phyloP scores from a whole-genome alignment of 1,140 invertebrate genomes.

The Atta colombica region DNA sequence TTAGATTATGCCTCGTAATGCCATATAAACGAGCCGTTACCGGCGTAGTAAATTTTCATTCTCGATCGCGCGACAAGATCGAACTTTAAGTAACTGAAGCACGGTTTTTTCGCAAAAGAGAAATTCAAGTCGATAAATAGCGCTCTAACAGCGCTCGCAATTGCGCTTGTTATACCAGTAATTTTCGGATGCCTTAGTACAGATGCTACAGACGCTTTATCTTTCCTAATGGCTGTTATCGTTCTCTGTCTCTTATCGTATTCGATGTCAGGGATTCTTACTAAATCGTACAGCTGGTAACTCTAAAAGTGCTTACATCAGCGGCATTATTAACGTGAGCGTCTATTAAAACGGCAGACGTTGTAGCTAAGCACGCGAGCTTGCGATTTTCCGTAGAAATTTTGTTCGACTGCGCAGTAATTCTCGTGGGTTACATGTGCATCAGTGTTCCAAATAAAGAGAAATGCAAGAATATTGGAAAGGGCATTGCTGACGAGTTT shows the following conservation, averaged over 20 bases:
- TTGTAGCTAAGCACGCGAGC: conserved; percentile 35
- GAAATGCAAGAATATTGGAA: conserved; percentile 10
- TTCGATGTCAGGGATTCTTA: conserved; percentile 57
- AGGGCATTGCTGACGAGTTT: conserved; percentile 28
- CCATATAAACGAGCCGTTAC: conserved; percentile 48
- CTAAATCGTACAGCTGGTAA: conserved; percentile 29
- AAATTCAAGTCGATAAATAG: conserved; percentile 15
- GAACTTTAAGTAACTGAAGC: neutral
- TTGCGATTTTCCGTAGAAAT: conserved; percentile 63
- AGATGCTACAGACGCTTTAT: conserved; percentile 20
- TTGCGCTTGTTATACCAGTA: conserved; percentile 9
- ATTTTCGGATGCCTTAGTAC: conserved; percentile 38
- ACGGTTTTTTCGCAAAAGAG: neutral
- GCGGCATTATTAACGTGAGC: conserved; percentile 68
- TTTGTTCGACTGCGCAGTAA: conserved; percentile 49
- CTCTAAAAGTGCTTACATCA: conserved; percentile 62
- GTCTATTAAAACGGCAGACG: conserved; percentile 63
- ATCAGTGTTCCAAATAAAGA: conserved; percentile 18
- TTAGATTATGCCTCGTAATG: conserved; percentile 55
- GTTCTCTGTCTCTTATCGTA: conserved; percentile 52
- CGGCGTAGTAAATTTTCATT: conserved; percentile 42
- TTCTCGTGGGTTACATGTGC: conserved; percentile 22
- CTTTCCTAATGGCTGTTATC: conserved; percentile 45
- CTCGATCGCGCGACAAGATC: conserved; percentile 14
- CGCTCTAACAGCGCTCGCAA: neutral